Percentiles rank a stretch among this genome's conserved stretches.
phyloP scores from a whole-genome alignment of 2,113 vertebrate genomes.

The Mugil cephalus region DNA sequence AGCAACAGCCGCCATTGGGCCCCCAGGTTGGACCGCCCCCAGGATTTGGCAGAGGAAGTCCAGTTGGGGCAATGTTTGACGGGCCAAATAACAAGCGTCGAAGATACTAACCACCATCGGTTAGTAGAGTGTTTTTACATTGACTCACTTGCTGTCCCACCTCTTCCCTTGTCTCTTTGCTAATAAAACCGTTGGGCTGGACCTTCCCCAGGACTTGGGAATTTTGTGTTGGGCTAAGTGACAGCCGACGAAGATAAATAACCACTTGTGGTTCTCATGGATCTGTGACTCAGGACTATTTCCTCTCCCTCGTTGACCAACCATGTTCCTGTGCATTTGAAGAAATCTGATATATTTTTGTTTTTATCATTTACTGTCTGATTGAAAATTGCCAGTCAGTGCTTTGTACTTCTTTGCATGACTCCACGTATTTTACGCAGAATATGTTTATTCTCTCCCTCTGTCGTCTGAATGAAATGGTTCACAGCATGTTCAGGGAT shows the following conservation, averaged over 20 bases:
- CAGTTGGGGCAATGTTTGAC: conserved; percentile 91
- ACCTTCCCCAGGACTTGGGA: conserved; percentile 90
- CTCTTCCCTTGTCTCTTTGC: too few species aligned
- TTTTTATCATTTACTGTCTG: not conserved
- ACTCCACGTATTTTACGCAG: not conserved
- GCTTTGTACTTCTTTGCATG: conserved; percentile 4
- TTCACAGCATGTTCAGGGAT: not conserved
- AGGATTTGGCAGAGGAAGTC: conserved; percentile 93
- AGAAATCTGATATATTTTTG: too few species aligned
- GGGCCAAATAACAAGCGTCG: conserved; percentile 96
- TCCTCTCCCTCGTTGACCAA: not conserved
- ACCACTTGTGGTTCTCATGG: conserved; percentile 32
- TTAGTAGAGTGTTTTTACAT: not conserved
- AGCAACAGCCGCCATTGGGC: conserved; percentile 64
- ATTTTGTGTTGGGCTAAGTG: conserved; percentile 95
- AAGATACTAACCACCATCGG: conserved; percentile 86
- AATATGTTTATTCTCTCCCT: not conserved
- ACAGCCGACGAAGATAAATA: conserved; percentile 96
- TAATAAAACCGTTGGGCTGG: conserved; percentile 71
- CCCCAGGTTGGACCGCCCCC: conserved; percentile 88
- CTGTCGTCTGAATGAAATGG: not conserved
- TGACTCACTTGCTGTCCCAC: not conserved
- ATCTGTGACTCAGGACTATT: not conserved
- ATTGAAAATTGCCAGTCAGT: not conserved
- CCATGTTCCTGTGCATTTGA: not conserved